Evolutionary conservation across 1,140 invertebrate genomes (phyloP), one percentile per base, ranked within the genome.

Genomic region (Cephus cinctus): DNA sequence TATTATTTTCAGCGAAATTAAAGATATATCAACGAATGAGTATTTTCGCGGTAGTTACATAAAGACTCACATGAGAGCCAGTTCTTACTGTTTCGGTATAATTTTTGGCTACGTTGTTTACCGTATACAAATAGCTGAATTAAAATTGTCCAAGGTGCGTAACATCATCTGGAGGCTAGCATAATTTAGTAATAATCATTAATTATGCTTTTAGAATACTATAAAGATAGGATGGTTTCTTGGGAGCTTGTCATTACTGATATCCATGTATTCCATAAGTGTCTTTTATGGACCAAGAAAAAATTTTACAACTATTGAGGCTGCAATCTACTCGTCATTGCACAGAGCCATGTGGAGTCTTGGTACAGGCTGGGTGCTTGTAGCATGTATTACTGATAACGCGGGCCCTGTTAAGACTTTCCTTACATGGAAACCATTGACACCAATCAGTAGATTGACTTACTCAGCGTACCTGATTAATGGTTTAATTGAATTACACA

Each of bases 391-490:
- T 43, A 87, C 86, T 43, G 83, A 84, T 8, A 84, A 86, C 63
- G 85, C 85, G 73, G 83, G 82, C 40, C 65, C 80, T 8, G 55
- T 85, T 11, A 80, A 79, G 30, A 83, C 80, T 52, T 75, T 87
- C 49, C 68, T 87, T 15, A 81, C 78, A 2, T 86, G 83, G 83
- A 76, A 80, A 58, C 79, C 81, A 53, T 79, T 86, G 41, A 78
- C 81, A 2, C 82, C 84, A 14, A 72, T 88, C 27, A 82, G 83
- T 43, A 77, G 84, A 51, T 68, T 88, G 40, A 83, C 83, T n/a
- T 88, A 85, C 62, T 84, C 83, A 45, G 85, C 86, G 36, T 88
- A 86, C 63, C 77, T 88, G 20, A 80, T 86, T 5, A 86, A 88
- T 60, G 84, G 84, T 2, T 72, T 86, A 16, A 75, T 87, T 2